Evolutionary conservation across 2,113 vertebrate species (phyloP).

Genomic region (Gallinago jamesoni): DNA sequence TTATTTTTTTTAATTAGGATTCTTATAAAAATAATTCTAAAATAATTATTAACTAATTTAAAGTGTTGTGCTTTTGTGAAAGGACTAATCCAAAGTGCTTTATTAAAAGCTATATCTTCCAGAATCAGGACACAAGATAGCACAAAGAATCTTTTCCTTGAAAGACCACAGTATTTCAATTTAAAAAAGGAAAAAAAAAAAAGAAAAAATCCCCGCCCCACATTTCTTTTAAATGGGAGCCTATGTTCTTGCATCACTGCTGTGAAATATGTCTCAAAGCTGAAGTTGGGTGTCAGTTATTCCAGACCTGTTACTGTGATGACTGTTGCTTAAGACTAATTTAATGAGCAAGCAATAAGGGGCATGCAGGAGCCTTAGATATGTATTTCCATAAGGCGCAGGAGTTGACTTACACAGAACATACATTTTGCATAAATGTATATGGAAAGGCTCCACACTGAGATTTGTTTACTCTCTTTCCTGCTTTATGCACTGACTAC

Average conservation of each 20-base stretch:
- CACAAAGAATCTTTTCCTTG: background rate
- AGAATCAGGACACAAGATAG: background rate
- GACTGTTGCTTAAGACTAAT: background rate
- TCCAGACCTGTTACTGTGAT: background rate
- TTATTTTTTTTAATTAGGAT: background rate
- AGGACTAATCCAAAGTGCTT: background rate
- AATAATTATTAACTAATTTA: background rate
- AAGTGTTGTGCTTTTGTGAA: background rate
- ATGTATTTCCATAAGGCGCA: background rate
- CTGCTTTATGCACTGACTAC: background rate
- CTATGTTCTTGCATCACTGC: background rate
- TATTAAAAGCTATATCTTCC: background rate
- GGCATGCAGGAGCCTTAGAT: background rate
- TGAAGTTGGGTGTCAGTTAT: background rate
- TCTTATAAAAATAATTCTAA: background rate
- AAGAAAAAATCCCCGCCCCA: background rate
- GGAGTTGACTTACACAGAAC: background rate
- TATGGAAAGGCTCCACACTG: background rate
- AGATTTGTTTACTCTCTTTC: background rate
- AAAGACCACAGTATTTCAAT: background rate
- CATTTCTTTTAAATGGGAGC: background rate
- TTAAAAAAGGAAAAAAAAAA: background rate
- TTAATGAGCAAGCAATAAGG: background rate
- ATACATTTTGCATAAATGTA: background rate
- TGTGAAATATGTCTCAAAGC: background rate